A percentile compares a stretch with the other conserved stretches of the same genome.
Evolutionary conservation across 2,888 invertebrate species (phyloP).

Genomic region (Cephus spinipes): DNA sequence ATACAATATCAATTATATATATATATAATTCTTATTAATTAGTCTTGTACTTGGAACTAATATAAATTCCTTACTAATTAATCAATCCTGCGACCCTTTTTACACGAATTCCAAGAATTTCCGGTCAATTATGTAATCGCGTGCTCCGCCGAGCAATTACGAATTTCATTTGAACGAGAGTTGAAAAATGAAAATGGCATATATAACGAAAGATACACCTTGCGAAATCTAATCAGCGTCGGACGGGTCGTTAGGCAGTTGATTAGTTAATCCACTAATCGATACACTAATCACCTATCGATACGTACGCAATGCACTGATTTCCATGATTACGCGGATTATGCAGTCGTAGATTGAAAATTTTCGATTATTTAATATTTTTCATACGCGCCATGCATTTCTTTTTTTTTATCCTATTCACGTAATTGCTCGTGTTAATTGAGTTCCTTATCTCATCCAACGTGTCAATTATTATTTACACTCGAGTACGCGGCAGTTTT

Average conservation of each 20-base stretch:
- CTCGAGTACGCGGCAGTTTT: neutral
- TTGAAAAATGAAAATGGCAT: neutral
- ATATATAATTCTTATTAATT: neutral
- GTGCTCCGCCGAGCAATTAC: neutral
- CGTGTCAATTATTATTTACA: neutral
- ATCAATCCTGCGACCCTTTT: neutral
- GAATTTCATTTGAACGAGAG: neutral
- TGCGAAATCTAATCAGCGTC: neutral
- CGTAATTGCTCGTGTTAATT: neutral
- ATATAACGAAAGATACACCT: neutral
- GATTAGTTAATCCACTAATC: neutral
- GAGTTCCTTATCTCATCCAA: neutral
- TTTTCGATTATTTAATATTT: neutral
- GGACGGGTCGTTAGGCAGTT: neutral
- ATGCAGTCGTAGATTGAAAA: neutral
- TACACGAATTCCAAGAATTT: neutral
- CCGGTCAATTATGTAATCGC: neutral
- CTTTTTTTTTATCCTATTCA: neutral
- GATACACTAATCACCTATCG: neutral
- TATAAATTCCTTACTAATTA: neutral
- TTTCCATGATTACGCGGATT: neutral
- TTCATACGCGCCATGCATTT: neutral
- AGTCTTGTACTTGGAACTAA: neutral
- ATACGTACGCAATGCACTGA: neutral
- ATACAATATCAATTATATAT: neutral